Conservation (phyloP, 2,113 vertebrate genomes). For the Brienomyrus brachyistius region DNA sequence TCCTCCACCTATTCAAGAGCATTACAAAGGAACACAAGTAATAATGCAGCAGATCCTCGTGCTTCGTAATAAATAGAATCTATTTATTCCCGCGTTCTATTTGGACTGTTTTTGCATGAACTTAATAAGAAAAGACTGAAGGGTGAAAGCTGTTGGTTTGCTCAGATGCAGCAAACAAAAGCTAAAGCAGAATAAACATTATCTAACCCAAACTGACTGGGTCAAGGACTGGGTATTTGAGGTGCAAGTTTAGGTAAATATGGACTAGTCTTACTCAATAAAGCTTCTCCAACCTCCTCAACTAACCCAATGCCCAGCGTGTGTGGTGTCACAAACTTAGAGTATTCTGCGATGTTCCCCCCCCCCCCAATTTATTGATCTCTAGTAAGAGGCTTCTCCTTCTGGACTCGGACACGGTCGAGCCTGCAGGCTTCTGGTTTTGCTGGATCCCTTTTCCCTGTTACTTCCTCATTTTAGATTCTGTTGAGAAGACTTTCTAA, state of each 20-base stretch:
- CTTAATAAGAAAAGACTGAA: slow-evolving; percentile 11
- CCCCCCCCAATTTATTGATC: not conserved
- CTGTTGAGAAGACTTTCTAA: not conserved
- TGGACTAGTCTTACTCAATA: slow-evolving; percentile 28
- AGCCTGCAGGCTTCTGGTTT: not conserved
- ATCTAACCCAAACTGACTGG: slow-evolving; percentile 16
- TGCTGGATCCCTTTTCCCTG: not conserved
- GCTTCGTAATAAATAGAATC: not conserved
- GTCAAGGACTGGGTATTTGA: slow-evolving; percentile 23
- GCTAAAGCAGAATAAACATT: slow-evolving; percentile 21
- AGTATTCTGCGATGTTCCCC: not conserved
- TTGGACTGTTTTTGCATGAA: not conserved
- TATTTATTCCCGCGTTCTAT: not conserved
- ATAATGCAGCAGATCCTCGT: not conserved
- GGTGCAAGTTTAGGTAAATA: slow-evolving; percentile 25
- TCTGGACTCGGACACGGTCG: not conserved
- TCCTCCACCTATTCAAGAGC: too few relatives aligned
- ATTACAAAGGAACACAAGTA: not conserved
- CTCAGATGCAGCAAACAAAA: slow-evolving; percentile 18
- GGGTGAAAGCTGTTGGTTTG: slow-evolving; percentile 12
- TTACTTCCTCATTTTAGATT: not conserved
- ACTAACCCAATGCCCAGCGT: not conserved
- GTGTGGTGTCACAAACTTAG: not conserved
- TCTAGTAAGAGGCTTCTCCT: not conserved
- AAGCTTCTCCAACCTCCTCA: not conserved